Base-by-base conservation (phyloP, 2,797 vertebrate genomes). In the Sphenodon punctatus region DNA sequence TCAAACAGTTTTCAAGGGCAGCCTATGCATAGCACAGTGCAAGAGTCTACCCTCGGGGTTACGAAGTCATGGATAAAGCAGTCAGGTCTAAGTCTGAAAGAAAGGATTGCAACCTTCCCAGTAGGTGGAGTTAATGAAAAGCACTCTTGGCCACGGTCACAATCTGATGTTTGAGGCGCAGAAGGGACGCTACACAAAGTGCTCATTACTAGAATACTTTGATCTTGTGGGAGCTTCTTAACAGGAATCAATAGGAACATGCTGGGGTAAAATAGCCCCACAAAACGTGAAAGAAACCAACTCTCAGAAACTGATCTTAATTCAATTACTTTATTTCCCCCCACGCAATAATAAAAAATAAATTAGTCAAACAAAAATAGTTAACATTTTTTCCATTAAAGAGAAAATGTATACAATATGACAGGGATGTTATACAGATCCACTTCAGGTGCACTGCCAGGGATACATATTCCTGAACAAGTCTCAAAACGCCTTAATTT, bases 351-450 rank as follows among this genome's bases (percentile, higher is more conserved):
- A 95, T 95, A 95, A 94, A 92, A 93, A 96, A 96, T 96, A 96
- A 96, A 96, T 96, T 96, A 96, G 95, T 96, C 93, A 92, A 94
- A 94, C 93, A 96, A 96, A 95, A 96, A 96, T 95, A 96, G 91
- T 93, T 91, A 88, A 91, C 92, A 82, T 80, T 95, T 94, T 71
- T 88, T 88, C 84, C 82, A 88, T 87, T 85, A 78, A 88, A 83
- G 92, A 93, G 85, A 85, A 94, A 92, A 89, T 65, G 93, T 91
- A 71, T 93, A 92, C 88, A 94, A 84, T 92, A 92, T 87, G 89
- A 85, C 84, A 92, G 91, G 66, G 69, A 72, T 76, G 89, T 79
- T 88, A 88, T 93, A 90, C 84, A 89, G 74, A 87, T 83, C 84
- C 86, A 84, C 83, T 92, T 93, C 89, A 92, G 94, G 91, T 81